Evolutionary conservation across 2,113 vertebrate species (phyloP).

Genomic region (Spilogale gracilis): DNA sequence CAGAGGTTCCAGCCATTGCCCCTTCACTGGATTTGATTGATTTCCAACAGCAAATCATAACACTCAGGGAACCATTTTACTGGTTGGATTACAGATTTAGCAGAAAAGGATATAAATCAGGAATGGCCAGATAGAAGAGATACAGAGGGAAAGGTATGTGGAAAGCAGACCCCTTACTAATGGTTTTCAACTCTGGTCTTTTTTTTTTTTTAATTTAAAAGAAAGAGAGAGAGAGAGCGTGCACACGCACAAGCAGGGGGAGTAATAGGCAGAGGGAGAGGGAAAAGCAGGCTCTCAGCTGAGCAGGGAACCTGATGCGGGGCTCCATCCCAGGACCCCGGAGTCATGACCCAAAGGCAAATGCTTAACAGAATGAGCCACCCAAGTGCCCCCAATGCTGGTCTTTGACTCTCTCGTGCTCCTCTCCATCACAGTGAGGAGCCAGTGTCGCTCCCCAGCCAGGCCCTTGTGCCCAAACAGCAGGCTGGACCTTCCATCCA

Average conservation of each 20-base stretch:
- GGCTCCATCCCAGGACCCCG: background rate
- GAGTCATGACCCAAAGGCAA: background rate
- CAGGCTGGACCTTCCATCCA: background rate
- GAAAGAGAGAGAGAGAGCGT: background rate
- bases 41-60: background rate
- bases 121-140: background rate
- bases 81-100: background rate
- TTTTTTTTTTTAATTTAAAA: background rate
- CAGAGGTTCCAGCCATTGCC: background rate
- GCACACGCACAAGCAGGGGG: no score
- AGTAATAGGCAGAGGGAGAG: background rate
- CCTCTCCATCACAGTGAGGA: background rate
- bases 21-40: background rate
- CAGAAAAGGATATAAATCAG: background rate
- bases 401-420: background rate
- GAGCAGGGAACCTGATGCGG: background rate
- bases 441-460: background rate
- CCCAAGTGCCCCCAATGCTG: background rate
- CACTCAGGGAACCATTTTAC: background rate
- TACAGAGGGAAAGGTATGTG: background rate
- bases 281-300: background rate
- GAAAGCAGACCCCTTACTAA: background rate
- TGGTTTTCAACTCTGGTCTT: background rate
- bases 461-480: background rate
- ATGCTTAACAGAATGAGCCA: background rate